A percentile compares a stretch with the other conserved stretches of the same genome.
Conservation (phyloP, 2,888 invertebrate species). For the Steinernema hermaphroditum region DNA sequence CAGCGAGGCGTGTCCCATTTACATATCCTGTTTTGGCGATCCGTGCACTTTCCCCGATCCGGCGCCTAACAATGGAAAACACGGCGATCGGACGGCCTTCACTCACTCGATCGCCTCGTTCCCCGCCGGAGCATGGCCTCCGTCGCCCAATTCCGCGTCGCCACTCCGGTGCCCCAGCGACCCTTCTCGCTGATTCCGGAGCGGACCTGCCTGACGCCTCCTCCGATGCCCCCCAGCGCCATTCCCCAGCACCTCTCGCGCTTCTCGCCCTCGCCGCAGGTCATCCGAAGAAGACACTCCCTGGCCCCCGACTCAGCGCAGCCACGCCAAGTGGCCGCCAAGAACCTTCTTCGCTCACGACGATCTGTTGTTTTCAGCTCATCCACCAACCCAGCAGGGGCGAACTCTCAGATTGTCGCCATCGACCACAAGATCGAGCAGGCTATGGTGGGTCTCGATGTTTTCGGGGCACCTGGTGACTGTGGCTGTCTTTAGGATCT, state of each 20-base stretch:
- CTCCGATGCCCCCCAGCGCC: background rate
- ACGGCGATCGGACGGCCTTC: background rate
- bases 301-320: constrained; percentile 40
- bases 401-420: constrained; percentile 11
- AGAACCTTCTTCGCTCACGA: constrained; percentile 33
- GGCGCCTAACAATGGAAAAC: background rate
- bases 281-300: constrained; percentile 39
- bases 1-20: background rate
- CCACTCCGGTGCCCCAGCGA: background rate
- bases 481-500: constrained; percentile 41
- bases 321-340: constrained; percentile 27
- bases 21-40: constrained; percentile 27
- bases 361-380: constrained; percentile 46
- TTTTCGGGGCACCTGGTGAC: background rate
- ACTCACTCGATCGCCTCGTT: background rate
- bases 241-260: background rate
- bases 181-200: background rate
- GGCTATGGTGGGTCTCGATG: constrained; percentile 45
- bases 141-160: constrained; percentile 28
- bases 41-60: constrained; percentile 1
- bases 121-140: background rate
- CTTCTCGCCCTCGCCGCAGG: constrained; percentile 8
- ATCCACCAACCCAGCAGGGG: constrained; percentile 17
- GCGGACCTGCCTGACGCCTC: background rate
- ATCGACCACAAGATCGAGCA: constrained; percentile 49